These are phyloP conservation scores for Morelia viridis DNA, from an alignment of 2,797 vertebrate genomes.

Conservation along the genomic window DNA sequence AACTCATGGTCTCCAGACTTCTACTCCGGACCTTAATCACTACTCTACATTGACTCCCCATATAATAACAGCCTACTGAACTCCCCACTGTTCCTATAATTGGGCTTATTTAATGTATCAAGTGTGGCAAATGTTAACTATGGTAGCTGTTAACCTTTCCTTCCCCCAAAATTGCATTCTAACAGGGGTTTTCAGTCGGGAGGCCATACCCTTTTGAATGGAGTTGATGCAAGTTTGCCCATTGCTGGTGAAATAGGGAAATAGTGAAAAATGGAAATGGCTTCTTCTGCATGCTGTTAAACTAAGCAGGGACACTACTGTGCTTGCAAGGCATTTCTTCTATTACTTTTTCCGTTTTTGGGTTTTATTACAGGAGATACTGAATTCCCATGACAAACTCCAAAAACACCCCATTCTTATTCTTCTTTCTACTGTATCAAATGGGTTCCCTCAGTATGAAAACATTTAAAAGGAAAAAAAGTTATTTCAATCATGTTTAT, in stretches of 20 bases:
- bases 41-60: background rate
- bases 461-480: background rate
- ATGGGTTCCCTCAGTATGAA: background rate
- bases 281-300: background rate
- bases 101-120: background rate
- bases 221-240: background rate
- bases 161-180: background rate
- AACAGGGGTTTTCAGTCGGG: background rate
- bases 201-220: background rate
- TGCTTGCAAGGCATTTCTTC: background rate
- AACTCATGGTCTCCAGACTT: background rate
- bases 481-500: background rate
- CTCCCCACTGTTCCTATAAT: background rate
- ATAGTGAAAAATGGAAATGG: background rate
- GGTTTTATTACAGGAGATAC: background rate
- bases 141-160: background rate
- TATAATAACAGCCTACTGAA: background rate
- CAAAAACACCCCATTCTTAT: background rate
- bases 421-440: background rate
- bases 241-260: background rate
- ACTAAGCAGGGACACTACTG: background rate
- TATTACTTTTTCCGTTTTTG: background rate
- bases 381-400: background rate
- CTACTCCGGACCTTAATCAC: background rate
- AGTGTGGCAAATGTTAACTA: background rate